A percentile compares a stretch with the other conserved stretches of the same genome.
phyloP scores from a whole-genome alignment of 2,113 vertebrate species.

The Motacilla tschutschensis region DNA sequence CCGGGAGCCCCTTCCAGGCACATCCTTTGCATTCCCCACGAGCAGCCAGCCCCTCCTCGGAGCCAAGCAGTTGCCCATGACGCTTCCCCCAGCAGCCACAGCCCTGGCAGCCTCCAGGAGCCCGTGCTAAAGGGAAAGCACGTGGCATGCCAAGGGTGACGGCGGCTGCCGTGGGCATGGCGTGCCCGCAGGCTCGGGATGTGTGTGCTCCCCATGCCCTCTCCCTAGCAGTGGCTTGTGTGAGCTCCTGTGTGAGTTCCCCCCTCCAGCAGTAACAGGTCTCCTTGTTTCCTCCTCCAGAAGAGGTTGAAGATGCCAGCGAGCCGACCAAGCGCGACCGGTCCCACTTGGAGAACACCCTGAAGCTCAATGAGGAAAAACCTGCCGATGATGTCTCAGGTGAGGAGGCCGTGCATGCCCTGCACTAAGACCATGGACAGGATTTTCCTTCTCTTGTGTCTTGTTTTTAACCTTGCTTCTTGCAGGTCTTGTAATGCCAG shows the following conservation, averaged over 20 bases:
- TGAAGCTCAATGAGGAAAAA: constrained; percentile 88
- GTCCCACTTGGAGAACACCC: constrained; percentile 90
- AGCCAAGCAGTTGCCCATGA: background rate
- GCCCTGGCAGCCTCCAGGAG: background rate
- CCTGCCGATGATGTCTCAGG: constrained; percentile 88
- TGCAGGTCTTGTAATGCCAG: background rate
- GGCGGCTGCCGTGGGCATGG: accelerated
- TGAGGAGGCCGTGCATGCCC: constrained; percentile 8
- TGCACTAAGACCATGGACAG: background rate
- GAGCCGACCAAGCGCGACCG: constrained; percentile 82
- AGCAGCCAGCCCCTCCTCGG: background rate
- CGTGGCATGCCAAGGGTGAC: accelerated
- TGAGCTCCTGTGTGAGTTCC: background rate
- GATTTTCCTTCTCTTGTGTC: background rate
- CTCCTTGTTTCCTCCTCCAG: constrained; percentile 61
- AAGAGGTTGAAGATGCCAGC: constrained; percentile 79
- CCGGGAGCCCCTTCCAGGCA: background rate
- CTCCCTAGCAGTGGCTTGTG: background rate
- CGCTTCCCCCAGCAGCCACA: background rate
- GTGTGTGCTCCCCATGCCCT: background rate
- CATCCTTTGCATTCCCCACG: background rate
- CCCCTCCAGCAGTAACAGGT: background rate
- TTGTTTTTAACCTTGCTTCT: background rate
- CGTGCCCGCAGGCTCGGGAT: accelerated
- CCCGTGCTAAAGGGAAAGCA: background rate